These are phyloP conservation scores for Oryzias dopingdopingensis DNA, from an alignment of 2,797 vertebrate genomes.

Conservation along the genomic window DNA sequence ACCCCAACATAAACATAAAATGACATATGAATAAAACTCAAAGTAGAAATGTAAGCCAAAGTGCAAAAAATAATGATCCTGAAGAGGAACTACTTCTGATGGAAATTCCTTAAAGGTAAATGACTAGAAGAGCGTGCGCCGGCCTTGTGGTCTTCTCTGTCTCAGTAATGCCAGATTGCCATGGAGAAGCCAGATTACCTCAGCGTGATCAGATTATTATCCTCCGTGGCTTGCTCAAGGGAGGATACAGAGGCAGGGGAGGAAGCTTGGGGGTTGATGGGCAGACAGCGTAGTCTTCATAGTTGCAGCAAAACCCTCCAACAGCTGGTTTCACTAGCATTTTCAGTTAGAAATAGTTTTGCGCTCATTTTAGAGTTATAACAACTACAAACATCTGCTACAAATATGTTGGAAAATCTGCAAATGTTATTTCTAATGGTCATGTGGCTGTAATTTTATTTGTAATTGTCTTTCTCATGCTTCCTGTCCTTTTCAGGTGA, in stretches of 20 bases:
- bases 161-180: constrained; percentile 40
- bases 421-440: constrained; percentile 8
- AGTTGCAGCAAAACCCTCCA: constrained; percentile 29
- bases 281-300: constrained; percentile 9
- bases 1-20: too few relatives aligned
- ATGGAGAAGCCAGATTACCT: constrained; percentile 52
- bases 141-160: constrained; percentile 23
- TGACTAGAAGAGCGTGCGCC: not conserved
- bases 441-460: constrained; percentile 38
- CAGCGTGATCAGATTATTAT: constrained; percentile 62
- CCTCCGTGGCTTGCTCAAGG: constrained; percentile 35
- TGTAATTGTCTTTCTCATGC: constrained; percentile 36
- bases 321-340: constrained; percentile 25
- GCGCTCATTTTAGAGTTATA: too few relatives aligned
- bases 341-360: too few relatives aligned
- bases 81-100: too few relatives aligned
- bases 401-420: not conserved
- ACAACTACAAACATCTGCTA: not conserved
- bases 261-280: not conserved
- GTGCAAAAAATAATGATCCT: too few relatives aligned
- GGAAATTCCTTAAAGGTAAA: constrained; percentile 24
- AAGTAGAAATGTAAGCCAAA: too few relatives aligned
- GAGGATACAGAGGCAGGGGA: constrained; percentile 14
- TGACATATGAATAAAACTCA: too few relatives aligned
- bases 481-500: constrained; percentile 69